Evolutionary conservation across 2,888 invertebrate genomes (phyloP).

Genomic region (Athetis lepigone): DNA sequence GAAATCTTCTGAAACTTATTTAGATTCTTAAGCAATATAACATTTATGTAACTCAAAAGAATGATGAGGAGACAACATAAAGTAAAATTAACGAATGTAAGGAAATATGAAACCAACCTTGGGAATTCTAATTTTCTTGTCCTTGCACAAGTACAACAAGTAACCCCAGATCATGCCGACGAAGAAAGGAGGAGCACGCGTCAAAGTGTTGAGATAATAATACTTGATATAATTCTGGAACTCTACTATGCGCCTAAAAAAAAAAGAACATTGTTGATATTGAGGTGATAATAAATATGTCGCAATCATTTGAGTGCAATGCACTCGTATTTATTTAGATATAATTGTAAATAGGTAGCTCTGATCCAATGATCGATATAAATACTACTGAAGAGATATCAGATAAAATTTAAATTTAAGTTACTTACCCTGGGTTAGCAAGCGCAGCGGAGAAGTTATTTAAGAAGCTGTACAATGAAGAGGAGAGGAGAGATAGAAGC

Average conservation of each 20-base stretch:
- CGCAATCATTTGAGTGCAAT: neutral
- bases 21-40: neutral
- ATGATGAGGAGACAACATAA: neutral
- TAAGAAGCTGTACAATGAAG: slow-evolving; percentile 74
- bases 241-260: slow-evolving; percentile 64
- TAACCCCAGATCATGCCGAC: slow-evolving; percentile 80
- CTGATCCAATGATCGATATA: too few relatives aligned
- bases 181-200: slow-evolving; percentile 78
- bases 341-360: neutral
- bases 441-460: slow-evolving; percentile 77
- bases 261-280: slow-evolving; percentile 1
- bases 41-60: neutral
- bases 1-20: neutral
- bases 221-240: slow-evolving; percentile 59
- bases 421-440: slow-evolving; percentile 78
- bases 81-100: neutral
- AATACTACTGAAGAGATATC: too few relatives aligned
- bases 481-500: slow-evolving; percentile 66
- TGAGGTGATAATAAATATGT: neutral
- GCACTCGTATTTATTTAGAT: too few relatives aligned
- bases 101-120: slow-evolving; percentile 56
- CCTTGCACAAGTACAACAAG: slow-evolving; percentile 70
- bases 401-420: neutral
- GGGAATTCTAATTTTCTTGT: slow-evolving; percentile 68
- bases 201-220: slow-evolving; percentile 77